A percentile compares a stretch with the other conserved stretches of the same genome.
These are phyloP conservation scores for Trissolcus brochymenae DNA, from an alignment of 2,888 invertebrate genomes.

Conservation along the genomic window DNA sequence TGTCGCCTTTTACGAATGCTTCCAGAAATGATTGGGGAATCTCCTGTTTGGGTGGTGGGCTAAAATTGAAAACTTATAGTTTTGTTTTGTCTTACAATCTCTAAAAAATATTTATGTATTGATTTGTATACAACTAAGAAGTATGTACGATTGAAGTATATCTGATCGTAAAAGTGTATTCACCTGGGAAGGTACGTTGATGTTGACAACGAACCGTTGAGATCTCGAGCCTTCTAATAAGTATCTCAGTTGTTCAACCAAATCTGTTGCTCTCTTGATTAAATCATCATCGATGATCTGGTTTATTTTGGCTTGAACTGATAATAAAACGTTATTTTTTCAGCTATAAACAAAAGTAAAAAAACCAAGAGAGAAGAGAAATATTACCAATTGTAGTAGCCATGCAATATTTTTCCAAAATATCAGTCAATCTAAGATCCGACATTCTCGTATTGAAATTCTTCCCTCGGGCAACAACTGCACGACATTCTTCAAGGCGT, in stretches of 20 bases:
- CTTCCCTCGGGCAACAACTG: slow-evolving; percentile 52
- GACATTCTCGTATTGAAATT: slow-evolving; percentile 63
- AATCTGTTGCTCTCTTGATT: slow-evolving; percentile 67
- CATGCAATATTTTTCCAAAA: slow-evolving; percentile 71
- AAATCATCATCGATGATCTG: slow-evolving; percentile 68
- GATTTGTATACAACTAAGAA: neutral
- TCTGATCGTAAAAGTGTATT: too few species aligned
- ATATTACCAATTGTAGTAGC: slow-evolving; percentile 67
- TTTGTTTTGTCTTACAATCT: neutral
- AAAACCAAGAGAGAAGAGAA: neutral
- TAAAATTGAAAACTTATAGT: slow-evolving; percentile 40
- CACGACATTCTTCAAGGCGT: slow-evolving; percentile 59
- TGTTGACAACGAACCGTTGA: slow-evolving; percentile 73
- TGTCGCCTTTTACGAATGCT: slow-evolving; percentile 68
- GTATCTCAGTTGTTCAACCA: slow-evolving; percentile 71
- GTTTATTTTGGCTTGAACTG: slow-evolving; percentile 70
- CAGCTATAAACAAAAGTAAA: neutral
- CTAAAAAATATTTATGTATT: neutral
- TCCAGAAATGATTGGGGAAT: slow-evolving; percentile 69
- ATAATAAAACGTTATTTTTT: neutral
- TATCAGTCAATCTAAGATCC: slow-evolving; percentile 67
- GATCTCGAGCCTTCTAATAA: slow-evolving; percentile 71
- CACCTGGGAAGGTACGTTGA: slow-evolving; percentile 72
- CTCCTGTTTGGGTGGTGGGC: slow-evolving; percentile 63
- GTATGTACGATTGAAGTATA: too few species aligned